Percentiles rank a stretch among this genome's conserved stretches.
Conservation (phyloP, 1,140 invertebrate genomes). For the Anagrus nilaparvatae region DNA sequence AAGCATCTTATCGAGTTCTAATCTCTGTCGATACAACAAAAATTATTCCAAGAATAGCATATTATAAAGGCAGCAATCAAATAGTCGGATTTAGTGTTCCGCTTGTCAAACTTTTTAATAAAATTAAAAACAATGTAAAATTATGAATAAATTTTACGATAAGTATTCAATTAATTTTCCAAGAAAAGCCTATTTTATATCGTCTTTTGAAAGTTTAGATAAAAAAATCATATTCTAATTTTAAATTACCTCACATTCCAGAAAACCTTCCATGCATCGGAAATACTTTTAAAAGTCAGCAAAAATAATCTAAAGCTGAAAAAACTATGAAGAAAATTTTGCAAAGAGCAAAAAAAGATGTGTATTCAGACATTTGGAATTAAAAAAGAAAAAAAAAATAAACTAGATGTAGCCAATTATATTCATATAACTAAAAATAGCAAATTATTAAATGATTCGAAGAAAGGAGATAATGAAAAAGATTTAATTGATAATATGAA, state of each 20-base stretch:
- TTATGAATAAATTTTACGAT: not conserved
- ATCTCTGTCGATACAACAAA: too few species aligned
- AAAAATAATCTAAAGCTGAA: not conserved
- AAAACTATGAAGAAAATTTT: not conserved
- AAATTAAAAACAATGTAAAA: not conserved
- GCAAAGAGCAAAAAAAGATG: not conserved
- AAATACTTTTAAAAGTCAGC: not conserved
- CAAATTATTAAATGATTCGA: not conserved
- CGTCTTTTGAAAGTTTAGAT: not conserved
- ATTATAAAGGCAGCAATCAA: too few species aligned
- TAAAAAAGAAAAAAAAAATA: not conserved
- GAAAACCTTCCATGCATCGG: not conserved
- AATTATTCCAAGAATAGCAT: too few species aligned
- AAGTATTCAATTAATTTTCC: not conserved
- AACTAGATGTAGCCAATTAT: not conserved
- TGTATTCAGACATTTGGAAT: not conserved
- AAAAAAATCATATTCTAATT: not conserved
- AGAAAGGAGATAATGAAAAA: not conserved
- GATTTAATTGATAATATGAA: not conserved
- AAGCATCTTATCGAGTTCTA: too few species aligned
- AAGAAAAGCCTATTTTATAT: not conserved
- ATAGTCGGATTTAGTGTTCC: too few species aligned
- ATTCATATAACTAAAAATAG: not conserved
- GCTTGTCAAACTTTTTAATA: too few species aligned
- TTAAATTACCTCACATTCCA: not conserved